phyloP scores from a whole-genome alignment of 1,140 invertebrate species.

The Drosophila obscura region DNA sequence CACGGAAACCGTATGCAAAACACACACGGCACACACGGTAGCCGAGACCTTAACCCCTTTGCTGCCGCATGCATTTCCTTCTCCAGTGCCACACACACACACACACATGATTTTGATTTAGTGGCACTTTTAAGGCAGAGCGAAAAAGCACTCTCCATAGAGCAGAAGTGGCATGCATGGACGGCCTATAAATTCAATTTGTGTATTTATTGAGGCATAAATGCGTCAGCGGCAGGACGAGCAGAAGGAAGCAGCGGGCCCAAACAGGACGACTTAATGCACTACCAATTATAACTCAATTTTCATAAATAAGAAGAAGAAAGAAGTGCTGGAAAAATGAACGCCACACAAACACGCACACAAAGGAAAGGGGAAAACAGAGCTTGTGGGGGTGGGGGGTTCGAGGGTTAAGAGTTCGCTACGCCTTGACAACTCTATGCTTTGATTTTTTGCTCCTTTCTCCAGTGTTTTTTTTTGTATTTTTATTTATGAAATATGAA shows the following conservation, averaged over 20 bases:
- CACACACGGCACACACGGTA: conserved; percentile 35
- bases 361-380: neutral
- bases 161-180: no score
- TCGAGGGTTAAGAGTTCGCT: conserved; percentile 51
- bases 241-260: conserved; percentile 8
- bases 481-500: conserved; percentile 75
- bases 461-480: conserved; percentile 48
- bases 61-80: conserved; percentile 54
- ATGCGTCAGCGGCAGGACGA: conserved; percentile 70
- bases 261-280: conserved; percentile 70
- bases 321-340: conserved; percentile 38
- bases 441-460: conserved; percentile 70
- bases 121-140: conserved; percentile 77
- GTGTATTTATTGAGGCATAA: conserved; percentile 80
- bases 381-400: neutral
- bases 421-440: conserved; percentile 79
- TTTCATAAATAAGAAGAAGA: conserved; percentile 74
- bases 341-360: conserved; percentile 45
- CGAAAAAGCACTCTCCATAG: conserved; percentile 53
- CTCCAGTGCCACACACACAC: no score
- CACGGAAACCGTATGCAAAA: conserved; percentile 77
- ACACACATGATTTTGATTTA: conserved; percentile 79
- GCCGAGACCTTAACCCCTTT: conserved; percentile 64
- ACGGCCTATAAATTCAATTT: conserved; percentile 80
- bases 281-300: conserved; percentile 83